These are phyloP conservation scores for Sebastes steindachneri DNA, from an alignment of 2,797 vertebrate species.

Conservation along the genomic window DNA sequence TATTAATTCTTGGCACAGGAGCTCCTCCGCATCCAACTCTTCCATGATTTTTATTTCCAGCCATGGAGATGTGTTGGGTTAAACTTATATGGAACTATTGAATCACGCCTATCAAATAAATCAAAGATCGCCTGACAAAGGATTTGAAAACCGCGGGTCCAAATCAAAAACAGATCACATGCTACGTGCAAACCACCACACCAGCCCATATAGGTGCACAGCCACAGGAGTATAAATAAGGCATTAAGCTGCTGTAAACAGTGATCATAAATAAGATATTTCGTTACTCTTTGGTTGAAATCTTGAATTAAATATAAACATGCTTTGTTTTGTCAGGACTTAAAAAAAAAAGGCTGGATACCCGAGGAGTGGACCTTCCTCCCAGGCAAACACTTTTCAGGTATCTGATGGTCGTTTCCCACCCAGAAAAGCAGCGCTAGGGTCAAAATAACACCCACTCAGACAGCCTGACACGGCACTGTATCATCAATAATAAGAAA, in stretches of 20 bases:
- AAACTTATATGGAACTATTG: not conserved
- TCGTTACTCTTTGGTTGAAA: not conserved
- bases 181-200: too few species aligned
- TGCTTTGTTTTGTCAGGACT: not conserved
- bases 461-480: conserved; percentile 22
- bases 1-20: not conserved
- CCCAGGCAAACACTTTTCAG: not conserved
- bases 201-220: not conserved
- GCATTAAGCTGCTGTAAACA: not conserved
- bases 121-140: not conserved
- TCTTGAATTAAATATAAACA: not conserved
- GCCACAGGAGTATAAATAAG: not conserved
- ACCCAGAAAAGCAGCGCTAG: not conserved
- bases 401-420: conserved; percentile 32
- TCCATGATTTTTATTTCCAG: not conserved
- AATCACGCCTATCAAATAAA: not conserved
- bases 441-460: conserved; percentile 40
- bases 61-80: not conserved
- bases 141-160: not conserved
- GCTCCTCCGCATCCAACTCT: not conserved
- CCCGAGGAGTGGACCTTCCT: not conserved
- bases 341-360: conserved; percentile 2
- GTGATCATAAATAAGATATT: too few species aligned
- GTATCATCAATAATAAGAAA: conserved; percentile 52
- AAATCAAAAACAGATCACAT: too few species aligned